Conservation (phyloP, 2,113 vertebrate species). For the Gasterosteus aculeatus region DNA sequence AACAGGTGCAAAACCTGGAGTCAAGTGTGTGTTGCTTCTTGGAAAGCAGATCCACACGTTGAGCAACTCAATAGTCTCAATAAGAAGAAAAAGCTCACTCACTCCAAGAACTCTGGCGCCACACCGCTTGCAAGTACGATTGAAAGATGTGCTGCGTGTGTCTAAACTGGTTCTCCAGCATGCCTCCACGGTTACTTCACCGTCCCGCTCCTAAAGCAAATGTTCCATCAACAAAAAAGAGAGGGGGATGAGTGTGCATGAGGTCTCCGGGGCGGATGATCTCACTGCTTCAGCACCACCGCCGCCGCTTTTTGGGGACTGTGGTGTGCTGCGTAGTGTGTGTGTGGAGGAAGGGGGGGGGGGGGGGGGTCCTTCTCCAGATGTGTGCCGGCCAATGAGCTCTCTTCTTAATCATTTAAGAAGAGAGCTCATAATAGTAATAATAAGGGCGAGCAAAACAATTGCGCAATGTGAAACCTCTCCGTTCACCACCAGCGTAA, state of each 20-base stretch:
- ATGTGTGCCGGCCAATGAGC: background rate
- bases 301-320: background rate
- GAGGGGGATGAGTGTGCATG: constrained; percentile 29
- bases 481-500: background rate
- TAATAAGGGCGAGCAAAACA: background rate
- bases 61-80: background rate
- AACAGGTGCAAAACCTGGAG: background rate
- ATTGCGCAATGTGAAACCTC: constrained; percentile 14
- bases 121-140: background rate
- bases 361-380: background rate
- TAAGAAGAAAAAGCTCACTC: background rate
- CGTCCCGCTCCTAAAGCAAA: constrained; percentile 5
- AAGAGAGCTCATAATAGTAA: no score
- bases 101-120: constrained; percentile 5
- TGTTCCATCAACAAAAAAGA: constrained; percentile 11
- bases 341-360: constrained; percentile 21
- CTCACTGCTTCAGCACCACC: constrained; percentile 42
- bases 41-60: background rate
- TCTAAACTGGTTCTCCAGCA: constrained; percentile 67
- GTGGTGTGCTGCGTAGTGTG: background rate
- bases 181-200: constrained; percentile 42
- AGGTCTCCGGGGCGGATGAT: constrained; percentile 14
- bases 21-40: background rate
- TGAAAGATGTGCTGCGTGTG: background rate
- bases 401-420: no score